Evolutionary conservation across 2,113 vertebrate genomes (phyloP).

Genomic region (Phodopus roborovskii): DNA sequence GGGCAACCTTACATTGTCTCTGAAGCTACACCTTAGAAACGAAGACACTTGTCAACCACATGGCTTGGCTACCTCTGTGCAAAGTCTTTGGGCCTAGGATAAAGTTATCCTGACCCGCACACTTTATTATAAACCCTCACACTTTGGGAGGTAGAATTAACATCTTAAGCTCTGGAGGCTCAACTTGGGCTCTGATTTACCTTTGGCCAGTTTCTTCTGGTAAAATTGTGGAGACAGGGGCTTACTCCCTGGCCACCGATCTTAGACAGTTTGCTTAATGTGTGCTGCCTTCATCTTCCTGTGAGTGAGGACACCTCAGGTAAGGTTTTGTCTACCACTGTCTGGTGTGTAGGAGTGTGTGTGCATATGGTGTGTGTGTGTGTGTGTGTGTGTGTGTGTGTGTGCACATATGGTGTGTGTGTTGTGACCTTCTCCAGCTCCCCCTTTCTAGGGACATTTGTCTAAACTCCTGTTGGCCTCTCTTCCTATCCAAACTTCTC

Average conservation of each 20-base stretch:
- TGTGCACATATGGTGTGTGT: neutral
- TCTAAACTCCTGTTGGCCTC: neutral
- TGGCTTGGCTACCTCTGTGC: neutral
- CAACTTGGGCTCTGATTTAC: neutral
- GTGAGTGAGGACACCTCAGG: neutral
- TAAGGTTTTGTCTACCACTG: neutral
- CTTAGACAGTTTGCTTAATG: constrained; percentile 1
- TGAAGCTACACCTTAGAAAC: neutral
- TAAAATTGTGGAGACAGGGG: too few species aligned
- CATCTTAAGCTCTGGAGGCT: constrained; percentile 7
- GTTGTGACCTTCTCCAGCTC: neutral
- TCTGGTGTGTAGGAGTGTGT: neutral
- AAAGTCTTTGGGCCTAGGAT: neutral
- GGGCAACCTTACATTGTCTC: neutral
- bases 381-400: neutral
- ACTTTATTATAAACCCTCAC: neutral
- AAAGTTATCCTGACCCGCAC: neutral
- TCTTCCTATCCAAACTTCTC: constrained; percentile 53
- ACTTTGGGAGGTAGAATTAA: neutral
- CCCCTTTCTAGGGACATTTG: neutral
- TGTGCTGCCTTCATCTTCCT: neutral
- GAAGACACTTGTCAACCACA: neutral
- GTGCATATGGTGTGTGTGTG: neutral
- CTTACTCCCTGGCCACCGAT: neutral
- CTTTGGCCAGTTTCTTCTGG: neutral